Evolutionary conservation across 2,113 vertebrate genomes (phyloP).

Genomic region (Macquaria australasica): DNA sequence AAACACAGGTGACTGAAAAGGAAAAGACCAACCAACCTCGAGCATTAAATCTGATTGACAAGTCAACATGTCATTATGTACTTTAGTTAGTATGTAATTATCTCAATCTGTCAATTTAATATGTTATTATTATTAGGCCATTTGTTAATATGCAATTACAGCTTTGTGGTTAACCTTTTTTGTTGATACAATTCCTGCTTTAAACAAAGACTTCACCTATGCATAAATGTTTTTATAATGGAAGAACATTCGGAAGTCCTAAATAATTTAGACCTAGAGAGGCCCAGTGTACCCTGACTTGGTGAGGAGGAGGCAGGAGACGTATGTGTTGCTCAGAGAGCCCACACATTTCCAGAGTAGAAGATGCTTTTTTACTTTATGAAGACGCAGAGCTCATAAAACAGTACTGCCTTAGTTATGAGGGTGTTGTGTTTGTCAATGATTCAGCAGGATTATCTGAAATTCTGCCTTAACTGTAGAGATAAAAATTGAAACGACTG

Average conservation of each 20-base stretch:
- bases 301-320: conserved; percentile 7
- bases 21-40: background rate
- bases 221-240: background rate
- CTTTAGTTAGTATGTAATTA: background rate
- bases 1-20: conserved; percentile 33
- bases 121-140: background rate
- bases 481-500: conserved; percentile 2
- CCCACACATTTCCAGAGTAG: conserved; percentile 31
- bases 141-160: background rate
- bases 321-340: conserved; percentile 21
- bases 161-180: background rate
- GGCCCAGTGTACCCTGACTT: background rate
- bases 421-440: conserved; percentile 2
- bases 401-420: conserved; percentile 9
- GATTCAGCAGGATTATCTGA: conserved; percentile 42
- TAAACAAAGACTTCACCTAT: background rate
- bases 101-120: background rate
- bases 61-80: background rate
- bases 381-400: conserved; percentile 52
- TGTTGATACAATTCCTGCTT: background rate
- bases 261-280: conserved; percentile 45
- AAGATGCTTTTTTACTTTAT: conserved; percentile 20
- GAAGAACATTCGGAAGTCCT: conserved; percentile 24
- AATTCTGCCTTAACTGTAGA: conserved; percentile 2
- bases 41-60: background rate